A percentile compares a stretch with the other conserved stretches of the same genome.
Conservation (phyloP, 1,140 invertebrate genomes). For the Psilanteris sp. region DNA sequence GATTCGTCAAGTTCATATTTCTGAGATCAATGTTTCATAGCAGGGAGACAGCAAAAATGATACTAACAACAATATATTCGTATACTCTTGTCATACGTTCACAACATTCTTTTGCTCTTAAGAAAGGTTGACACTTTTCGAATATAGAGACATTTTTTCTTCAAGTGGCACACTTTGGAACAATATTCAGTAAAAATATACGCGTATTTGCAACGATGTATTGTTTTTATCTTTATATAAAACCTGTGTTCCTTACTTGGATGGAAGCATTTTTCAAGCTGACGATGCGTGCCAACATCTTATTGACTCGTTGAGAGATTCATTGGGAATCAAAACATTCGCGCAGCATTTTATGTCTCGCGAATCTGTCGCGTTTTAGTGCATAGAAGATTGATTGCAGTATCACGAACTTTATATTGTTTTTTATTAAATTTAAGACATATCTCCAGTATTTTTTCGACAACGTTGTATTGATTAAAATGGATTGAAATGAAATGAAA, state of each 20-base stretch:
- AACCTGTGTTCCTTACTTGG: slow-evolving; percentile 32
- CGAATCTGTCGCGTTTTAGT: slow-evolving; percentile 19
- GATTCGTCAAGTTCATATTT: slow-evolving; percentile 20
- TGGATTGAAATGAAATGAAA: neutral
- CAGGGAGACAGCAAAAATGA: slow-evolving; percentile 22
- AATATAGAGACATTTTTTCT: slow-evolving; percentile 40
- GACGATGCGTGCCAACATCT: slow-evolving; percentile 56
- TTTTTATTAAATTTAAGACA: slow-evolving; percentile 26
- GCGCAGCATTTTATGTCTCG: slow-evolving; percentile 35
- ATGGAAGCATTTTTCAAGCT: slow-evolving; percentile 47
- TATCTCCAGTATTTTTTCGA: neutral
- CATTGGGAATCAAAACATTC: slow-evolving; percentile 35
- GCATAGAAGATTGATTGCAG: slow-evolving; percentile 29
- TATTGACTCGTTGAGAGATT: slow-evolving; percentile 56
- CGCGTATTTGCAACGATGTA: slow-evolving; percentile 21
- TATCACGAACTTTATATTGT: slow-evolving; percentile 20
- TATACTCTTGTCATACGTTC: slow-evolving; percentile 40
- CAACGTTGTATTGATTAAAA: no score
- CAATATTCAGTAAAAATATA: slow-evolving; percentile 30
- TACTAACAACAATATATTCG: slow-evolving; percentile 19
- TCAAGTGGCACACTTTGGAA: slow-evolving; percentile 28
- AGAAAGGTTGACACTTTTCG: slow-evolving; percentile 27
- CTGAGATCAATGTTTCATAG: slow-evolving; percentile 19
- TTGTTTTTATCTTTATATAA: slow-evolving; percentile 57
- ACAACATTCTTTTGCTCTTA: slow-evolving; percentile 4